phyloP scores from a whole-genome alignment of 2,797 vertebrate genomes.

The Gymnothorax reevesii region DNA sequence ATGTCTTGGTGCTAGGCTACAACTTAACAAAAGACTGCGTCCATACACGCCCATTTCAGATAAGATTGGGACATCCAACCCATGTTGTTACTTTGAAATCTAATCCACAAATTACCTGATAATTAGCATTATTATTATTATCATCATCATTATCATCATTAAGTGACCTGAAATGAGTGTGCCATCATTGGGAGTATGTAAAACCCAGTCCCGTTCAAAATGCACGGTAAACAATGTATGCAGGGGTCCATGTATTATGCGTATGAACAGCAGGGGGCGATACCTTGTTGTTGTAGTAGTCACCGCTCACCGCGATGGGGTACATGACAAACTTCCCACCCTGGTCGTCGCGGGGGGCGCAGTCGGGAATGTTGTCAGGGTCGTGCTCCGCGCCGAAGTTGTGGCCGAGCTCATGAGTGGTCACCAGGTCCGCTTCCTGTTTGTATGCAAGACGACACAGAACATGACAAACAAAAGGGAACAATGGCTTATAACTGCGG shows the following conservation, averaged over 20 bases:
- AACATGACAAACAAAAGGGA: neutral
- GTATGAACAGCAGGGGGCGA: neutral
- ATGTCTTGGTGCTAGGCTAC: no score
- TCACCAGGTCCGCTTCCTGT: constrained; percentile 96
- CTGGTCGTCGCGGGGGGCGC: constrained; percentile 89
- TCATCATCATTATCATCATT: no score
- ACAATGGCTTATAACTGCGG: neutral
- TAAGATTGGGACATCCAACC: no score
- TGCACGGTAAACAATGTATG: neutral
- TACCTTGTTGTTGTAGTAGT: constrained; percentile 97
- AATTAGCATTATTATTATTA: neutral
- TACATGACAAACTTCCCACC: constrained; percentile 98
- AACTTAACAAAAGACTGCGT: no score
- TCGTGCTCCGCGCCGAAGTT: constrained; percentile 98
- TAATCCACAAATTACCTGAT: neutral
- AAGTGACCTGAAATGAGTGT: neutral
- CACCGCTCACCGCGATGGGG: constrained; percentile 98
- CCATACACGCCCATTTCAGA: no score
- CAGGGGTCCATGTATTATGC: neutral
- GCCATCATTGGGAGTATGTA: neutral
- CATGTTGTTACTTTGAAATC: no score
- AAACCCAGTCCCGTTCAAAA: neutral
- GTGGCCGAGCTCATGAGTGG: constrained; percentile 95
- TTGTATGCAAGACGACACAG: neutral
- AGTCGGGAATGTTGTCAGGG: constrained; percentile 83